Percentiles rank a stretch among this genome's conserved stretches.
These are phyloP conservation scores for Graphium colonna DNA, from an alignment of 2,888 invertebrate genomes.

Conservation along the genomic window DNA sequence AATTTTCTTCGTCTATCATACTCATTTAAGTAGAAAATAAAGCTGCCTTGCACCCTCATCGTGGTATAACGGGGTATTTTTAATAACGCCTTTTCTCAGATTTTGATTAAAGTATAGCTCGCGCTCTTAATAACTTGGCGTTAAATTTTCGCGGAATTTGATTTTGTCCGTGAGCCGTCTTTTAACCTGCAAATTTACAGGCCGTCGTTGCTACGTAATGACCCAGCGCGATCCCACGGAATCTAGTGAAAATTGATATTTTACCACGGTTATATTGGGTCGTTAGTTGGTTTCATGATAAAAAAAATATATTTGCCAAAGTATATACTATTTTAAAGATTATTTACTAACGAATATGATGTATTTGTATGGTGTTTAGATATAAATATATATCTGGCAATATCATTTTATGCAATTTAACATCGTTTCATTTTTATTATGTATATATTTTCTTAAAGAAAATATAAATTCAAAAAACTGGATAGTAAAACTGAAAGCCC, in stretches of 20 bases:
- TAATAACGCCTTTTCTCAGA: no score
- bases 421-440: neutral
- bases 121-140: conserved; percentile 19
- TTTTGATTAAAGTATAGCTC: conserved; percentile 17
- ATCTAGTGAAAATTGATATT: conserved; percentile 8
- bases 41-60: no score
- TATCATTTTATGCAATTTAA: no score
- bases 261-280: neutral
- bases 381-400: neutral
- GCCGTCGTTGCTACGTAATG: conserved; percentile 12
- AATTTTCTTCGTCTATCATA: no score
- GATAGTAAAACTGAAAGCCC: no score
- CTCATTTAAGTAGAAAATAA: no score
- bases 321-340: neutral
- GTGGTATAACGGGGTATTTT: no score
- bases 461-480: no score
- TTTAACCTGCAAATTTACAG: conserved; percentile 20
- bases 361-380: neutral
- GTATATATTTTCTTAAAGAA: no score
- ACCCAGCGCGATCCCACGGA: conserved; percentile 2
- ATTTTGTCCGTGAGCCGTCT: conserved; percentile 19
- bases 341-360: neutral
- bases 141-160: conserved; percentile 18
- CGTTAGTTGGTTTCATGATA: neutral
- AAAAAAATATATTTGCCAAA: neutral